Evolutionary conservation across 2,888 invertebrate genomes (phyloP).

Genomic region (Philhelius pedissequus): DNA sequence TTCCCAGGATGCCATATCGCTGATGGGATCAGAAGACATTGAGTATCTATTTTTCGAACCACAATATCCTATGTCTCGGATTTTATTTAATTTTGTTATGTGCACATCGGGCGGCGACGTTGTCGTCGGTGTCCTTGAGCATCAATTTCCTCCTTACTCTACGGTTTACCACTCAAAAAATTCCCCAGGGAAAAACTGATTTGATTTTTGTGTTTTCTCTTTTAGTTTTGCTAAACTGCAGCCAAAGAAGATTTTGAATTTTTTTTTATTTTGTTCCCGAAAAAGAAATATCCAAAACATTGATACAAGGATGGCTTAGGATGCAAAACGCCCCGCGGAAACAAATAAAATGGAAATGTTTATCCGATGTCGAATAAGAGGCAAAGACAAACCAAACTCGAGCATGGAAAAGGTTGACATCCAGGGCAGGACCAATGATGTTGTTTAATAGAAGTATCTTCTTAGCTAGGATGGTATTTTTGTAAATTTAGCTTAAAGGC

Average conservation of each 20-base stretch:
- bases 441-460: neutral
- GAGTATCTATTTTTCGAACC: neutral
- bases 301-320: slow-evolving; percentile 43
- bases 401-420: slow-evolving; percentile 47
- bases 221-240: neutral
- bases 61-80: neutral
- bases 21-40: too few relatives aligned
- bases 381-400: neutral
- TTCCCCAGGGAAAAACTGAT: slow-evolving; percentile 50
- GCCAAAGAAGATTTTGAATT: neutral
- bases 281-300: neutral
- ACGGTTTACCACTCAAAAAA: neutral
- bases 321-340: slow-evolving; percentile 51
- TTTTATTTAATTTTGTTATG: slow-evolving; percentile 31
- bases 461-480: neutral
- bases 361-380: slow-evolving; percentile 38
- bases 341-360: slow-evolving; percentile 53
- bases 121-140: slow-evolving; percentile 8
- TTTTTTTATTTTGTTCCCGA: neutral
- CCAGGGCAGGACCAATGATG: neutral
- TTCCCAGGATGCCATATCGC: too few relatives aligned
- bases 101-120: neutral
- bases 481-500: slow-evolving; percentile 4
- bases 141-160: slow-evolving; percentile 1
- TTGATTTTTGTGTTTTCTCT: slow-evolving; percentile 10